Evolutionary conservation across 1,140 invertebrate genomes (phyloP), one percentile per base, ranked within the genome.

Genomic region (Heliconius hewitsoni): DNA sequence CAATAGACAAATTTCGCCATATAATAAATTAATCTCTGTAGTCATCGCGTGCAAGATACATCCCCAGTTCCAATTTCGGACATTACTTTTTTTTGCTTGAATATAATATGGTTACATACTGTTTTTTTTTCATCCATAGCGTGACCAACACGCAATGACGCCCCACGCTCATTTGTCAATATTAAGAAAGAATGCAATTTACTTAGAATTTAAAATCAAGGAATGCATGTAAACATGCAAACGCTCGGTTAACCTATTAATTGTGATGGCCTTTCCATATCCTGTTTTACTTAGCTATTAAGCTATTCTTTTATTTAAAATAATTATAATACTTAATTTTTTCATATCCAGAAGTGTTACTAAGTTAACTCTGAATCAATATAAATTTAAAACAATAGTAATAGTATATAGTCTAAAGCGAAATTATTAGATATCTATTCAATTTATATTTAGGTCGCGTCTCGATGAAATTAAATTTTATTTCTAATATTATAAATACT

Each of bases 201-300:
- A 60, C 23, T 66, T 27, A 66, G 60, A 66, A 66, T 66, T 70
- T 79, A 74, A 82, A 55, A 39, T 52, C 60, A 76, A 42, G 82
- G 73, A 83, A 80, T 71, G 27, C 34, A 74, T 72, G 11, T 55
- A 71, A 84, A 79, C 82, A 77, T 80, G 80, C 75, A 72, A 80
- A 37, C 76, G 79, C 78, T 76, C 70, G 73, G 66, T 60, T 55
- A 30, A 80, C 57, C 50, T 73, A 77, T 82, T 50, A 77, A 79
- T 16, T 76, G 73, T 71, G 78, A 77, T 77, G 84, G 84, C 50
- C 73, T 82, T 84, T 81, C 84, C 84, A 84, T 82, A 82, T 85
- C 84, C 84, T 85, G 84, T 80, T 83, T 82, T 78, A 82, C 78
- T 84, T 73, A 80, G 80, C 66, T 55, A 78, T 78, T 71, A 42